Evolutionary conservation across 1,140 invertebrate genomes (phyloP), one percentile per base, ranked within the genome.

Genomic region (Musca vetustissima): DNA sequence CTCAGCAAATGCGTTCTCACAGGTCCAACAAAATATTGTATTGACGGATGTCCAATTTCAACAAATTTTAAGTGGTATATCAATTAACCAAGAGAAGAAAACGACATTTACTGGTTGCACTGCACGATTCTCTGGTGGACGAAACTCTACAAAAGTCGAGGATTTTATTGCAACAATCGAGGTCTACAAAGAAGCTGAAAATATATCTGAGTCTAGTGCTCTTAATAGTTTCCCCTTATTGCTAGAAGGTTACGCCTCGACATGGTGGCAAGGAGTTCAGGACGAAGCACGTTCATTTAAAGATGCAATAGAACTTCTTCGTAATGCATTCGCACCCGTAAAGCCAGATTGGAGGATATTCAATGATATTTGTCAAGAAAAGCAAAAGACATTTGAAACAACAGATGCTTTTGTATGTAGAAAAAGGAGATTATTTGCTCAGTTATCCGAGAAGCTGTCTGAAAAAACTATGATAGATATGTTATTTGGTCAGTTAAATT

Each of bases 211-310:
- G 21, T 9, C 9, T 3, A 7, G 24, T 19, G 68, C 57, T 19
- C 36, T 69, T 17, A 19, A 17, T 17, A 59, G 49, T 25, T 49
- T 69, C 1, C 68, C 59, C n/a, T 25, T 69, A 17, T 24, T 69
- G 2, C 15, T 69, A n/a, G 68, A 66, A 69, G 68, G 64, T 25
- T 48, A 28, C 8, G 67, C 67, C n/a, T 48, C 67, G 11, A 28
- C 15, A 15, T 69, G 67, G 47, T 69, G 67, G 67, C 67, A 69
- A 49, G 67, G 67, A 49, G 57, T 69, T 4, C 59, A 64, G 52
- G n/a, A 69, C 8, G 67, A 69, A 22, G 47, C 48, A 7, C 48
- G 6, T 32, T 25, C 67, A 11, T 69, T 61, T 36, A 32, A 28
- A 4, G 28, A 28, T 28, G 50, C 68, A 25, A 32, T 69, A 47